Percentiles rank a stretch among this genome's conserved stretches.
Evolutionary conservation across 2,113 vertebrate genomes (phyloP).

Genomic region (Trochalopteron elliotii): DNA sequence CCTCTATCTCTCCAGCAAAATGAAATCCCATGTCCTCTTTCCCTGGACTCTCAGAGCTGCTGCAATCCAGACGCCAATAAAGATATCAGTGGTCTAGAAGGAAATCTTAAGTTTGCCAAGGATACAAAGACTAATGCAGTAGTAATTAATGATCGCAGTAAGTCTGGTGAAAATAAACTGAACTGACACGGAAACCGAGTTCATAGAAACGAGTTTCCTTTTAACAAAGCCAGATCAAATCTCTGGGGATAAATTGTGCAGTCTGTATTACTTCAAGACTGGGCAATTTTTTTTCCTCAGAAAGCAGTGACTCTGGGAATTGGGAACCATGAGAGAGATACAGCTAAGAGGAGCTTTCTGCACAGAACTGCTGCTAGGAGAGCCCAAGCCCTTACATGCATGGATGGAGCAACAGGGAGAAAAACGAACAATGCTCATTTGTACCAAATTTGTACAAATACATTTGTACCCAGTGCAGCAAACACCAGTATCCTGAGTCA

Average conservation of each 20-base stretch:
- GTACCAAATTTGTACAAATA: not conserved
- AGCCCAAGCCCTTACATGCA: not conserved
- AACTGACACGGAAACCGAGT: not conserved
- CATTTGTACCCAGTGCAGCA: not conserved
- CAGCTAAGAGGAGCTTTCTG: not conserved
- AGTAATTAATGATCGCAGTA: not conserved
- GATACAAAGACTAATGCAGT: not conserved
- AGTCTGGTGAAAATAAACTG: not conserved
- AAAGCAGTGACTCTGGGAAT: not conserved
- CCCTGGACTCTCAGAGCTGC: not conserved
- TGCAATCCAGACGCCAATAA: not conserved
- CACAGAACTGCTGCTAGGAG: not conserved
- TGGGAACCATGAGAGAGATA: not conserved
- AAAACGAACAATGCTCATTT: not conserved
- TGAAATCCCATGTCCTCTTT: not conserved
- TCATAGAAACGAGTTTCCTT: constrained; percentile 11
- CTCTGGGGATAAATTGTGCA: not conserved
- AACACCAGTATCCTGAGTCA: not conserved
- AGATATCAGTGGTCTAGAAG: constrained; percentile 2
- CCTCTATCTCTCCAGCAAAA: not conserved
- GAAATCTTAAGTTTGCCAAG: not conserved
- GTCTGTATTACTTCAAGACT: not conserved
- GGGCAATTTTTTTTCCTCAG: not conserved
- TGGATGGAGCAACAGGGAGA: rapidly evolving
- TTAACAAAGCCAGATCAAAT: not conserved